Evolutionary conservation across 2,888 invertebrate species (phyloP).

Genomic region (Amiota communis): DNA sequence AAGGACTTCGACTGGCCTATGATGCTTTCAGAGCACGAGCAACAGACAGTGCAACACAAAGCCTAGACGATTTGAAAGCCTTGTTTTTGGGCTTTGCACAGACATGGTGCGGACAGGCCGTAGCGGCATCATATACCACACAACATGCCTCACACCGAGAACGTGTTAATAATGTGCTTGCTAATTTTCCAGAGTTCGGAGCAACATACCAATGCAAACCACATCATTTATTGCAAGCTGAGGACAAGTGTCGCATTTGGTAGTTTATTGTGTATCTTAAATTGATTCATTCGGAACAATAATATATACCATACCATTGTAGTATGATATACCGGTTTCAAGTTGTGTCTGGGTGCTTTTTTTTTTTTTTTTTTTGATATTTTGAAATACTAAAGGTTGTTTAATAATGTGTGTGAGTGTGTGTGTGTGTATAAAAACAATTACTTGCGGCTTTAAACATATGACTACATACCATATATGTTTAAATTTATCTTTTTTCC

Average conservation of each 20-base stretch:
- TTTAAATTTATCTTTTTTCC: too few species aligned
- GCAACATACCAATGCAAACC: conserved; percentile 57
- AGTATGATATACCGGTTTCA: too few species aligned
- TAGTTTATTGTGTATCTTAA: conserved; percentile 34
- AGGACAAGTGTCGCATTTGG: conserved; percentile 69
- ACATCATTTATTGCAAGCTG: conserved; percentile 61
- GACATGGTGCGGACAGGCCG: conserved; percentile 62
- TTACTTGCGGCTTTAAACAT: too few species aligned
- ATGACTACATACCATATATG: too few species aligned
- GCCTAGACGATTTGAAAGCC: conserved; percentile 28
- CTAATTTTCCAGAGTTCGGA: conserved; percentile 65
- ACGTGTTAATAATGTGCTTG: conserved; percentile 67
- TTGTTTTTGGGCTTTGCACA: conserved; percentile 70
- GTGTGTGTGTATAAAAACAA: too few species aligned
- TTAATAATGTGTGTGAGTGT: too few species aligned
- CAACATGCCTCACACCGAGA: conserved; percentile 61
- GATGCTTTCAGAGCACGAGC: conserved; percentile 48
- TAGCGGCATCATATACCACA: conserved; percentile 18
- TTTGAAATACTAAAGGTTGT: too few species aligned
- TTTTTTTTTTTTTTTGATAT: too few species aligned
- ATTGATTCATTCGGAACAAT: too few species aligned
- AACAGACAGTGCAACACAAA: neutral
- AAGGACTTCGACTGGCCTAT: conserved; percentile 65
- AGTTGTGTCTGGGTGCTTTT: too few species aligned
- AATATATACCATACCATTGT: too few species aligned